These are phyloP conservation scores for Notodonta dromedarius DNA, from an alignment of 2,888 invertebrate species.

Conservation along the genomic window DNA sequence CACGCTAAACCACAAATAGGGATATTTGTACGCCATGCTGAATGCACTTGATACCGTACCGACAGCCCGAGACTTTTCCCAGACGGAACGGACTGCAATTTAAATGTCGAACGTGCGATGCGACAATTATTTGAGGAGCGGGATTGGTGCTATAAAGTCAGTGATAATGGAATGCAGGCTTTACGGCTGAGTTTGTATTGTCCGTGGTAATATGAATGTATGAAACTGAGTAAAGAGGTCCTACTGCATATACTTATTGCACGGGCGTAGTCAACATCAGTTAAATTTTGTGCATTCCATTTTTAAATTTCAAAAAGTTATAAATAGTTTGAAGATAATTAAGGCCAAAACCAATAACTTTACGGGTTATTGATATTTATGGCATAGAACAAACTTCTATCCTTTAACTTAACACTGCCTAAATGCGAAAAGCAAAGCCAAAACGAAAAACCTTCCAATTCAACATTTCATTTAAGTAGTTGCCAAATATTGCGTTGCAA, in stretches of 20 bases:
- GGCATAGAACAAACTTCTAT: too few species aligned
- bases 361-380: too few species aligned
- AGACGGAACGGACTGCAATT: constrained; percentile 49
- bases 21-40: constrained; percentile 49
- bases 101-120: constrained; percentile 36
- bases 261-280: too few species aligned
- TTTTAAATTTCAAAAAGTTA: background rate
- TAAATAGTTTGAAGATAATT: too few species aligned
- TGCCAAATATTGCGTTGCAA: too few species aligned
- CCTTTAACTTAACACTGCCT: too few species aligned
- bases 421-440: too few species aligned
- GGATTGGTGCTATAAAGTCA: background rate
- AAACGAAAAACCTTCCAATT: too few species aligned
- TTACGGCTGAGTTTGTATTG: background rate
- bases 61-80: constrained; percentile 44
- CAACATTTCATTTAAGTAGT: too few species aligned
- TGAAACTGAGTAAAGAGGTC: background rate
- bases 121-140: constrained; percentile 39
- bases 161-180: constrained; percentile 5
- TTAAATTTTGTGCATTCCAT: background rate
- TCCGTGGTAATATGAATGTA: background rate
- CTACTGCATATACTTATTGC: too few species aligned
- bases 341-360: too few species aligned
- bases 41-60: constrained; percentile 9
- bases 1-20: constrained; percentile 48